Evolutionary conservation across 2,113 vertebrate species (phyloP).

Genomic region (Seriola quinqueradiata): DNA sequence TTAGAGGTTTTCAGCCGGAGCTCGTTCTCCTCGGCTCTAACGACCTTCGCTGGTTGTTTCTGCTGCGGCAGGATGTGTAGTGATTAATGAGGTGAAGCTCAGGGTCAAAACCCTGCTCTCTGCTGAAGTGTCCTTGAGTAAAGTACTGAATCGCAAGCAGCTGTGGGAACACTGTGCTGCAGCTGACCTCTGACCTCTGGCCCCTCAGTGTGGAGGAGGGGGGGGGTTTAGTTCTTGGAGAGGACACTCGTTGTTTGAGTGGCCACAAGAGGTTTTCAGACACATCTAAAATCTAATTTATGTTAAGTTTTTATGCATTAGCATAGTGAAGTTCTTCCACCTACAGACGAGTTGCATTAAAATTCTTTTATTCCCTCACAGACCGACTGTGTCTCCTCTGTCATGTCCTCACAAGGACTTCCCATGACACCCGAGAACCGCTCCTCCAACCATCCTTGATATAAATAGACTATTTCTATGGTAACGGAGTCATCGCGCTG

Average conservation of each 20-base stretch:
- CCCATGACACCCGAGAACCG: constrained; percentile 59
- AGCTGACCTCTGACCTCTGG: constrained; percentile 36
- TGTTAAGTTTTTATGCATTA: not conserved
- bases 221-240: no score
- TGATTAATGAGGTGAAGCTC: constrained; percentile 62
- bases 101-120: not conserved
- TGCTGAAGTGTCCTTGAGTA: constrained; percentile 56
- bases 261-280: no score
- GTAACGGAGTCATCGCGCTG: constrained; percentile 44
- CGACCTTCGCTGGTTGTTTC: not conserved
- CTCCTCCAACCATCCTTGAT: constrained; percentile 40
- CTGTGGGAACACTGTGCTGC: not conserved
- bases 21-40: not conserved
- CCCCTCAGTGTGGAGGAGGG: not conserved
- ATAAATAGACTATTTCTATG: constrained; percentile 74
- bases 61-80: constrained; percentile 10
- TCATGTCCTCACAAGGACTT: constrained; percentile 63
- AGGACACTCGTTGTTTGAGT: no score
- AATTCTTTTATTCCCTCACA: constrained; percentile 14
- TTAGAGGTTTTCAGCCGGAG: not conserved
- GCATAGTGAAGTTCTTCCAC: not conserved
- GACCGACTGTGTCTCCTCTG: constrained; percentile 20
- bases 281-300: not conserved
- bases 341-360: not conserved
- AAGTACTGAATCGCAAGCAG: constrained; percentile 44